Evolutionary conservation across 2,113 vertebrate species (phyloP).

Genomic region (Hydrolagus affinis): DNA sequence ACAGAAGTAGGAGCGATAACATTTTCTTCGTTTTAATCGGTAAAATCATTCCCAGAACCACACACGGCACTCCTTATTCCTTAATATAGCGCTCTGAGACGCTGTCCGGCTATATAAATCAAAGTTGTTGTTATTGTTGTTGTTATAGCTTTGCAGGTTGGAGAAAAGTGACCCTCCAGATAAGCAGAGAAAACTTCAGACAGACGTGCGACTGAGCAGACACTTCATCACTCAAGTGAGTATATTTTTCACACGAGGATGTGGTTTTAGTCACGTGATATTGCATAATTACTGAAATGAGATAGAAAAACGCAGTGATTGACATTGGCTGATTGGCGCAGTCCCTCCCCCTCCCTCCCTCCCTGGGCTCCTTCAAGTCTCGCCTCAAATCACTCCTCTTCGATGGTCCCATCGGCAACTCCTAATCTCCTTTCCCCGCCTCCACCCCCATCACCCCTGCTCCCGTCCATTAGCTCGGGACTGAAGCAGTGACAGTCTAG

Average conservation of each 20-base stretch:
- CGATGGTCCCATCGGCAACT: no score
- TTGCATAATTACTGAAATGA: background rate
- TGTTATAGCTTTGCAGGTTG: no score
- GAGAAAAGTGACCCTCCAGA: background rate
- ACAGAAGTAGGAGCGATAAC: background rate
- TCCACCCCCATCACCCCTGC: background rate
- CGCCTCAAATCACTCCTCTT: no score
- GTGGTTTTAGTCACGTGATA: background rate
- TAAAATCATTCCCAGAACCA: background rate
- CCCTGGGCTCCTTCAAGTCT: no score
- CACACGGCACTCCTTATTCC: background rate
- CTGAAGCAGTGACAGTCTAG: no score
- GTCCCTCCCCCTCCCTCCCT: background rate
- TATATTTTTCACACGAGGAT: background rate
- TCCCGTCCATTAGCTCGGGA: background rate
- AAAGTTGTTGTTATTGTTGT: no score
- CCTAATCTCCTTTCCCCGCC: background rate
- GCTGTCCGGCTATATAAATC: no score
- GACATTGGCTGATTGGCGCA: slow-evolving; percentile 12
- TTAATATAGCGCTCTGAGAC: background rate
- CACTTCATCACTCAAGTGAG: no score
- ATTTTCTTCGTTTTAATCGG: background rate
- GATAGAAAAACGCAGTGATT: background rate
- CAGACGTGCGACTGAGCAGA: no score
- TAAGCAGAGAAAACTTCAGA: background rate